Base-by-base conservation (phyloP, 1,140 invertebrate genomes). In the Drosophila willistoni region DNA sequence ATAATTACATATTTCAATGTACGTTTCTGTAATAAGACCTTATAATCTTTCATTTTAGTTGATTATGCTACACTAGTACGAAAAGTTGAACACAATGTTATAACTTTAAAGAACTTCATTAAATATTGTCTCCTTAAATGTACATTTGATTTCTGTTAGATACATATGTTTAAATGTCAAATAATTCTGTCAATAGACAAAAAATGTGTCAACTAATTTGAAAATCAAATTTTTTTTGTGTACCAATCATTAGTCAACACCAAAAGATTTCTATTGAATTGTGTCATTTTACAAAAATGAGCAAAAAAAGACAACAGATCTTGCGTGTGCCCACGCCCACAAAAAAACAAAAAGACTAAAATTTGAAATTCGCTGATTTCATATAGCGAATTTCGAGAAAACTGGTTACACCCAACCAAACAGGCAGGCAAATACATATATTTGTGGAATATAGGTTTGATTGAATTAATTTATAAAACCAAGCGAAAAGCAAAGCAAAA, bases 271-370 rank as follows among this genome's bases (percentile, higher is more conserved):
- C 17, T 68, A 71, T 82, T 68, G 60, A 79, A 79, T 87, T 86
- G 79, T 86, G 82, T 86, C 83, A 86, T 79, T 82, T 74, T 25
- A 71, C 69, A 65, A 71, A 86, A 86, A 67, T 74, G 62, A 85
- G 33, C 77, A 73, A 67, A 33, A 42, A 14, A 55, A 67, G 62
- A 68, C 17, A 39, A 39, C 55, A 42, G 22, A 44, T 65, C 13
- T 39, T 33, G 81, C 73, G 79, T 83, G 84, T 89, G 84, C 63
- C 69, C 84, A 89, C 84, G 83, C 84, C 79, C 80, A 89, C 82
- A 63, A 71, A 54, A 60, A 47, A 7, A 33, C 51, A 33, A 65
- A 73, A 47, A 47, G 17, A 51, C 6, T 14, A 14, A 19, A 47
- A 51, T 79, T 72, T 70, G 60, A 44, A 63, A 57, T 71, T 59